A percentile compares a stretch with the other conserved stretches of the same genome.
phyloP scores from a whole-genome alignment of 1,140 invertebrate genomes.

The Procambarus virginalis region DNA sequence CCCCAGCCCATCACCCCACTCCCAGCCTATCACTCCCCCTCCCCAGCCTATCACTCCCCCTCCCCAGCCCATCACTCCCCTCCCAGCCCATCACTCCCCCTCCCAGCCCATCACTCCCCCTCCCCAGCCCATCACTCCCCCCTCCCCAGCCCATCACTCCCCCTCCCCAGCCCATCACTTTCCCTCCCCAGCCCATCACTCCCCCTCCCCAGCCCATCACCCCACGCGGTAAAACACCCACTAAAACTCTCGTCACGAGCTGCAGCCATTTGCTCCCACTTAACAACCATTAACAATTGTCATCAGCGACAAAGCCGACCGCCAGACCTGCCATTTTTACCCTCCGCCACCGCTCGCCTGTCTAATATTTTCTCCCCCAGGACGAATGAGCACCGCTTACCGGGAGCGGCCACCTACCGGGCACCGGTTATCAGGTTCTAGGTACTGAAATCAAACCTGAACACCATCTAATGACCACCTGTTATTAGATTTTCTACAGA shows the following conservation, averaged over 20 bases:
- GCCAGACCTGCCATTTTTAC: constrained; percentile 47
- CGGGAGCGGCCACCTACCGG: neutral
- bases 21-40: neutral
- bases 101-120: neutral
- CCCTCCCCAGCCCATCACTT: neutral
- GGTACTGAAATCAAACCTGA: no score
- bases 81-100: no score
- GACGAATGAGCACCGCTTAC: neutral
- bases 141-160: neutral
- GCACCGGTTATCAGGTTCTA: neutral
- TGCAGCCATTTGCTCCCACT: constrained; percentile 54
- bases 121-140: neutral
- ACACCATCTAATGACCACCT: no score
- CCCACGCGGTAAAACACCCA: neutral
- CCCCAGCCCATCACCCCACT: neutral
- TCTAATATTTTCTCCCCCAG: neutral
- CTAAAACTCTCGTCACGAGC: constrained; percentile 49
- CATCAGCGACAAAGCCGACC: constrained; percentile 52
- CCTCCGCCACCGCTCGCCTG: neutral
- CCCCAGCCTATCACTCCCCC: neutral
- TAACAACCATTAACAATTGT: constrained; percentile 60
- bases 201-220: neutral
- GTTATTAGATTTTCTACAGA: no score
- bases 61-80: neutral
- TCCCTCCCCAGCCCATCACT: neutral